Evolutionary conservation across 2,888 invertebrate genomes (phyloP).

Genomic region (Allolobophora icterica): DNA sequence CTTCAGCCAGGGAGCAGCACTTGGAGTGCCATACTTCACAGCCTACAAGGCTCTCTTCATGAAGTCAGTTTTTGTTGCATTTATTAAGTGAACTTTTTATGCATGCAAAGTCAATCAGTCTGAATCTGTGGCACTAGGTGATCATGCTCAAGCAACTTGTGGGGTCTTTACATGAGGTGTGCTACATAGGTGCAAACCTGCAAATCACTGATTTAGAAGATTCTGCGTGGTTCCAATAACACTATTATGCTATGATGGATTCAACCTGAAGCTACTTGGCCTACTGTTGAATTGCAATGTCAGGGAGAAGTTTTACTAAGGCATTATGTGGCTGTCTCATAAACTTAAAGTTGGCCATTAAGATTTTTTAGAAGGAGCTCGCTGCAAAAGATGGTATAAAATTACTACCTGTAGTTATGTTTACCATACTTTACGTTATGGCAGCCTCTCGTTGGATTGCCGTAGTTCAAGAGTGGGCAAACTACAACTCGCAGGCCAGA

Average conservation of each 20-base stretch:
- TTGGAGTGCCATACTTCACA: slow-evolving; percentile 71
- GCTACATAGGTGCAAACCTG: not conserved
- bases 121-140: not conserved
- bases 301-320: not conserved
- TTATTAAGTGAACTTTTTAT: not conserved
- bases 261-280: not conserved
- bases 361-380: not conserved
- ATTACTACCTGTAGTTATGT: not conserved
- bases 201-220: not conserved
- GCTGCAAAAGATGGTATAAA: not conserved
- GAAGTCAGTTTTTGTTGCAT: not conserved
- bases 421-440: too few relatives aligned
- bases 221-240: not conserved
- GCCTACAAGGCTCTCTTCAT: slow-evolving; percentile 67
- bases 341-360: not conserved
- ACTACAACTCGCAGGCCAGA: too few relatives aligned
- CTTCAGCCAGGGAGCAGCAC: slow-evolving; percentile 68
- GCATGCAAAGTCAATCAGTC: not conserved
- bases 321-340: not conserved
- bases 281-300: not conserved
- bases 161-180: not conserved
- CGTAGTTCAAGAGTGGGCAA: too few relatives aligned
- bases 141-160: not conserved
- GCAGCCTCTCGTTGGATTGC: too few relatives aligned
- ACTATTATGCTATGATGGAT: not conserved